These are phyloP conservation scores for Spondyliosoma cantharus DNA, from an alignment of 2,797 vertebrate genomes.

Conservation along the genomic window DNA sequence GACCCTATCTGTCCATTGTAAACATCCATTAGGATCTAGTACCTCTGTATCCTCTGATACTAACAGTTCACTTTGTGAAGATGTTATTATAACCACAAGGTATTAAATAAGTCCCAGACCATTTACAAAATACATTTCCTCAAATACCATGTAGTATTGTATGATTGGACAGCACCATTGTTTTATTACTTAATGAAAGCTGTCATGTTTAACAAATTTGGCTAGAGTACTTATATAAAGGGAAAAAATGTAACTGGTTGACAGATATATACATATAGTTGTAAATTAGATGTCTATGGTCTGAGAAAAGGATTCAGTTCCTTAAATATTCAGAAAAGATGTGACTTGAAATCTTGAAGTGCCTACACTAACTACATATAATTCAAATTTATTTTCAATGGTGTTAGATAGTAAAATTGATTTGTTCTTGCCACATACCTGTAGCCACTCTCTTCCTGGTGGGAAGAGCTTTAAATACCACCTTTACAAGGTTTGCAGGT, in stretches of 20 bases:
- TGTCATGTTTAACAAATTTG: background rate
- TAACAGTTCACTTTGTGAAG: background rate
- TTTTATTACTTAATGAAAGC: background rate
- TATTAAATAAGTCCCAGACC: background rate
- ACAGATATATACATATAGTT: constrained; percentile 16
- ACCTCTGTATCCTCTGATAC: background rate
- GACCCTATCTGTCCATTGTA: background rate
- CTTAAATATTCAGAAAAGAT: background rate
- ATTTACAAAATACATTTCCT: background rate
- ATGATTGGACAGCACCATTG: background rate
- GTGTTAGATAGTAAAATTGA: constrained; percentile 1
- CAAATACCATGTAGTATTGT: background rate
- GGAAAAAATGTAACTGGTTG: background rate
- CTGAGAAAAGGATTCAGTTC: constrained; percentile 7
- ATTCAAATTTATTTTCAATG: constrained; percentile 16
- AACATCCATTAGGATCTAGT: background rate
- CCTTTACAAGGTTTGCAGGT: constrained; percentile 51
- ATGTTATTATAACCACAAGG: background rate
- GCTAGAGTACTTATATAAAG: background rate
- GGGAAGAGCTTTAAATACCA: constrained; percentile 31
- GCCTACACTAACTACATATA: background rate
- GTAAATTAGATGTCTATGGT: constrained; percentile 20
- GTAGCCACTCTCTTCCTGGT: background rate
- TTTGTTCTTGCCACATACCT: background rate
- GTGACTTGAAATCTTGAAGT: background rate